A percentile compares a stretch with the other conserved stretches of the same genome.
Conservation (phyloP, 2,113 vertebrate species). For the Passer montanus region DNA sequence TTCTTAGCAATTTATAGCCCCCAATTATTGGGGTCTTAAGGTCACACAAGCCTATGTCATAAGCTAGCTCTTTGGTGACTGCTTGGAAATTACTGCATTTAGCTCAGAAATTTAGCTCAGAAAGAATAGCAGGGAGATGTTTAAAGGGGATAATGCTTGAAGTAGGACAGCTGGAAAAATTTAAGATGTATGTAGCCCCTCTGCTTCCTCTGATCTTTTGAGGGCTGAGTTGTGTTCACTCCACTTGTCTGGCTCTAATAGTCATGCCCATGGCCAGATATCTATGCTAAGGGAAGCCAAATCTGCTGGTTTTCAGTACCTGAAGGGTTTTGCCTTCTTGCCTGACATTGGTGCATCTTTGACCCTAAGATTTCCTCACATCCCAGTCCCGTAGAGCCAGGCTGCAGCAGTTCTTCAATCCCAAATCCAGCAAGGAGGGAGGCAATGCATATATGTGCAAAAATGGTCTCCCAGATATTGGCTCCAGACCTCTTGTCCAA, state of each 20-base stretch:
- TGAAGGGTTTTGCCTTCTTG: neutral
- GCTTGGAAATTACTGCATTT: neutral
- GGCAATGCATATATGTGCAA: neutral
- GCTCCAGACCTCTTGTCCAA: neutral
- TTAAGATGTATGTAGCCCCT: neutral
- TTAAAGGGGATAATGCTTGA: neutral
- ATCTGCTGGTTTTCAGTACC: neutral
- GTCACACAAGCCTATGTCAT: neutral
- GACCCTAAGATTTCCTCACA: neutral
- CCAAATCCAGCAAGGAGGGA: neutral
- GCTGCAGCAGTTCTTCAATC: neutral
- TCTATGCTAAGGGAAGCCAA: neutral
- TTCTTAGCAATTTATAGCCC: neutral
- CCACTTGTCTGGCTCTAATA: neutral
- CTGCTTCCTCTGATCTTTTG: neutral
- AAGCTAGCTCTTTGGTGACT: neutral
- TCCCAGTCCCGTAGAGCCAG: rapidly evolving
- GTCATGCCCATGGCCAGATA: neutral
- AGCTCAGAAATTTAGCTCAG: neutral
- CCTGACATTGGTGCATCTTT: neutral
- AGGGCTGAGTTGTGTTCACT: neutral
- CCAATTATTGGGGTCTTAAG: neutral
- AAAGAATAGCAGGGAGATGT: neutral
- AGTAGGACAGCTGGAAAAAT: neutral
- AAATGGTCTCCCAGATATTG: neutral